Evolutionary conservation across 2,797 vertebrate genomes (phyloP).

Genomic region (Prionace glauca): DNA sequence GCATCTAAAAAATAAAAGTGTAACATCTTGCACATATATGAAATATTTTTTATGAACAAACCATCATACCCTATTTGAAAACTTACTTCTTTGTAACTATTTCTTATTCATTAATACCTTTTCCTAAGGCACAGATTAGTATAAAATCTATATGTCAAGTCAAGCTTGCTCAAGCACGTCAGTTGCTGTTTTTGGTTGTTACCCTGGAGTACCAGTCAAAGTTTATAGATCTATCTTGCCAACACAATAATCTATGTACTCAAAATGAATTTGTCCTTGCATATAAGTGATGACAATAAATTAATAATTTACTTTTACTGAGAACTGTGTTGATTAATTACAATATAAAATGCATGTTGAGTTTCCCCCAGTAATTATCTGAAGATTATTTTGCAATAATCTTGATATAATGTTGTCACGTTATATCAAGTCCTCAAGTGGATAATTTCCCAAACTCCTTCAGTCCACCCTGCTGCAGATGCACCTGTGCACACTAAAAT

Average conservation of each 20-base stretch:
- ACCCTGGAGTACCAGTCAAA: neutral
- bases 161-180: neutral
- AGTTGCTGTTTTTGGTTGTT: neutral
- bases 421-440: too few relatives aligned
- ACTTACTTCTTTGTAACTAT: neutral
- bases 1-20: neutral
- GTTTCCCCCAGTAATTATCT: neutral
- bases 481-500: neutral
- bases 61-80: neutral
- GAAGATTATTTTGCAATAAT: conserved; percentile 16
- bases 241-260: neutral
- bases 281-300: conserved; percentile 1
- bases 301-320: neutral
- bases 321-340: neutral
- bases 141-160: neutral
- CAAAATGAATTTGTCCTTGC: neutral
- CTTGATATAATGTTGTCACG: neutral
- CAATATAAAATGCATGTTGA: neutral
- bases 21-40: neutral
- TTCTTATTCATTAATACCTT: neutral
- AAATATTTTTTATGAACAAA: neutral
- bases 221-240: neutral
- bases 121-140: neutral
- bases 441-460: conserved; percentile 10
- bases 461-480: neutral